A percentile compares a stretch with the other conserved stretches of the same genome.
phyloP scores from a whole-genome alignment of 2,113 vertebrate species.

The Myotis brandtii region DNA sequence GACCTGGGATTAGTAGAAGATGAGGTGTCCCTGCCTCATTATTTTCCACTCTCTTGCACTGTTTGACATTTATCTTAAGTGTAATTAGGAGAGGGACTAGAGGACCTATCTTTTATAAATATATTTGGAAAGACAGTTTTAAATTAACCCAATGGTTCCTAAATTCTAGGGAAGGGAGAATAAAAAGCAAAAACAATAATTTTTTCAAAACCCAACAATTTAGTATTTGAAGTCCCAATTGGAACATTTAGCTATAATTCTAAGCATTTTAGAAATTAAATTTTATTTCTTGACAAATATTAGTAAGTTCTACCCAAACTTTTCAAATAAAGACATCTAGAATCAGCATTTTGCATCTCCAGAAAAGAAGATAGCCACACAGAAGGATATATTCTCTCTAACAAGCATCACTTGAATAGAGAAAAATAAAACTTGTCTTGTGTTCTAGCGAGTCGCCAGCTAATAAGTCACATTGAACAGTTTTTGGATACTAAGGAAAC shows the following conservation, averaged over 20 bases:
- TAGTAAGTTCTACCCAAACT: not conserved
- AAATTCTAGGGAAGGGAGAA: not conserved
- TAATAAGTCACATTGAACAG: slow-evolving; percentile 93
- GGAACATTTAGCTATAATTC: slow-evolving; percentile 8
- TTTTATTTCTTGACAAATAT: slow-evolving; percentile 55
- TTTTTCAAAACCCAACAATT: not conserved
- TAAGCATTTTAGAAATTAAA: slow-evolving; percentile 25
- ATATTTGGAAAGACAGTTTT: not conserved
- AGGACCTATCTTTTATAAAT: not conserved
- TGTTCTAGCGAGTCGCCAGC: slow-evolving; percentile 92
- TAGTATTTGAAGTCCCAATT: slow-evolving; percentile 25
- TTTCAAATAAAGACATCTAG: slow-evolving; percentile 14
- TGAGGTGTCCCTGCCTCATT: not conserved
- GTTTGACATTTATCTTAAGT: not conserved
- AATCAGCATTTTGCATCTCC: not conserved
- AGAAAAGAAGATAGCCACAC: not conserved
- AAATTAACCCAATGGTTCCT: not conserved
- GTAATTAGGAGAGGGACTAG: not conserved
- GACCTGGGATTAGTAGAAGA: not conserved
- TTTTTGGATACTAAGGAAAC: slow-evolving; percentile 93
- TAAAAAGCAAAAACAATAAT: not conserved
- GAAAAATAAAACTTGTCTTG: slow-evolving; percentile 68
- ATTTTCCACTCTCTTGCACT: not conserved
- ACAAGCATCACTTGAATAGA: not conserved
- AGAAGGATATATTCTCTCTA: not conserved